Base-by-base conservation (phyloP, 2,113 vertebrate genomes). In the Limanda limanda region DNA sequence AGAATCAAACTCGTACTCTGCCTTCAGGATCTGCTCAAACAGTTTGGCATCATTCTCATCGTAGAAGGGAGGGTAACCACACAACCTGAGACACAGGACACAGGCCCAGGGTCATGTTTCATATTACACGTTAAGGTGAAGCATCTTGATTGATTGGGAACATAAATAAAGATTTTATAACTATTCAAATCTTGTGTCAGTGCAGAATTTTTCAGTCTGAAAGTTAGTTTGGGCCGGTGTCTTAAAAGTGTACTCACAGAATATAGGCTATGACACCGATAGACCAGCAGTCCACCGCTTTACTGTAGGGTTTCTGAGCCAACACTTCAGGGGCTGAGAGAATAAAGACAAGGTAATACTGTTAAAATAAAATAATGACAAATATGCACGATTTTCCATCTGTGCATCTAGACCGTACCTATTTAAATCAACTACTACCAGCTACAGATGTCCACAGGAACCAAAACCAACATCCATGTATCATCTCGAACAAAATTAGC, bases 251-350 rank as follows among this genome's bases (percentile, higher is more conserved):
- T 17, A 96, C 97, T 83, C 86, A 99, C 97, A 99, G 94, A 82
- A 99, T 98, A 74, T 99, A 99, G 4, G 98, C 94, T 0, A 99
- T 99, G 90, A 99, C 98, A 4, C 98, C 98, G 0, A 99, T 99
- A 48, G 98, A 99, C 98, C 98, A 99, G 94, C 97, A 99, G 90
- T 99, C 97, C 89, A 99, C 98, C 0, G 97, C 97, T 87, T 99
- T 99, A 91, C 97, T 98, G 87, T 99, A 99, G 35, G 98, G 97
- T 84, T 97, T 99, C 94, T 99, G 98, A 0, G 97, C 97, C 93
- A 99, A 87, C 71, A 99, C 97, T 70, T 99, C 98, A 0, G 98
- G 97, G 68, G 98, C 97, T 99, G 84, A 40, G 64, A 86, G 12
- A 68, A 74, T 23, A 70, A 71, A 78, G 27, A 71, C 37, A 59